Base-by-base conservation (phyloP, 1,140 invertebrate species). In the Philopotamus ludificatus region DNA sequence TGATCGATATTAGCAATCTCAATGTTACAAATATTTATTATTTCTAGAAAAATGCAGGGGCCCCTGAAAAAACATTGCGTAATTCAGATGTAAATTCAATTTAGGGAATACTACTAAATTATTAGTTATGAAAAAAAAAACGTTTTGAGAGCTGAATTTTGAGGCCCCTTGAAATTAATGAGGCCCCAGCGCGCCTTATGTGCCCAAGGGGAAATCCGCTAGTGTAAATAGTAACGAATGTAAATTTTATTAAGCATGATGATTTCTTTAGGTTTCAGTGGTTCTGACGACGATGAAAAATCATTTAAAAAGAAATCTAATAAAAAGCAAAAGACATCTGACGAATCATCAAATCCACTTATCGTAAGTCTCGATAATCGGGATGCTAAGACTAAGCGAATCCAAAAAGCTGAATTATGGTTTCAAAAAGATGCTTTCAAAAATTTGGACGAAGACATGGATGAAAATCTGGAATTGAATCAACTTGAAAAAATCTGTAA, bases 381-480 rank as follows among this genome's bases (percentile, higher is more conserved):
- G 16, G 86, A 90, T 59, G 87, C 87, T 68, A 84, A 87, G 45
- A 83, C 86, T 0, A 90, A 87, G 72, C 82, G 85, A 39, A 79
- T 87, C 42, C 85, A 88, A 62, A 93, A 92, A 77, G 91, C 92
- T 0, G 83, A 93, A 67, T 76, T 91, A 9, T 97, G 94, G 93
- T 97, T 96, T 76, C 87, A 93, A 71, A 93, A 93, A 79, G 91
- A 94, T 71, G 83, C 86, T 54, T 95, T 98, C 73, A 90, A 93
- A 74, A 85, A 90, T 71, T 76, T 95, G 28, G 87, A 90, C 68
- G 81, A 86, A 65, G 90, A 94, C 53, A 87, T 87, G 45, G 91
- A 93, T 75, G 93, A 95, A 76, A 92, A 93, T 73, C 85, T 87
- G 23, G 94, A 97, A 78, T 81, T 97, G 60, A 89, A 94, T 73